Evolutionary conservation across 2,797 vertebrate species (phyloP).

Genomic region (Helarctos malayanus): DNA sequence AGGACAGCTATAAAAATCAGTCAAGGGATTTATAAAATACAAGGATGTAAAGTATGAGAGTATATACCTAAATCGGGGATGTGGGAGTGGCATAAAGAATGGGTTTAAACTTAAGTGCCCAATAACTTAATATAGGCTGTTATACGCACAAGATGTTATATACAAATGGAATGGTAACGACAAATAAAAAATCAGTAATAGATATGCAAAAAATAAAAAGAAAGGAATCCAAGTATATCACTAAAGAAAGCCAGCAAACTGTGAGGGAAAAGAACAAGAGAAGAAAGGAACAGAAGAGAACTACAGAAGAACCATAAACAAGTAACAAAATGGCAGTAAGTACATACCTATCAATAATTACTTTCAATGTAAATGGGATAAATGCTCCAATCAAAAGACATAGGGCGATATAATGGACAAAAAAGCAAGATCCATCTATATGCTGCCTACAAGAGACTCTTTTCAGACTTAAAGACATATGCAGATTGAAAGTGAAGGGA

Average conservation of each 20-base stretch:
- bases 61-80: not conserved
- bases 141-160: not conserved
- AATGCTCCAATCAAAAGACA: not conserved
- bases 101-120: not conserved
- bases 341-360: not conserved
- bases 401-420: not conserved
- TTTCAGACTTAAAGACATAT: not conserved
- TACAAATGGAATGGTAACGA: not conserved
- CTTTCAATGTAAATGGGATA: not conserved
- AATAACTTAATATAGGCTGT: not conserved
- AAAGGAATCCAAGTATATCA: not conserved
- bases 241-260: not conserved
- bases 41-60: not conserved
- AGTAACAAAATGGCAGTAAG: not conserved
- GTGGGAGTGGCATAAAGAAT: not conserved
- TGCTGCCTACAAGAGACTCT: not conserved
- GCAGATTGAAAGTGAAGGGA: not conserved
- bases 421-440: not conserved
- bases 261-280: not conserved
- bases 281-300: not conserved
- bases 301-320: not conserved
- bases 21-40: not conserved
- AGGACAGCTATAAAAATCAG: not conserved
- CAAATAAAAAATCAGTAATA: not conserved
- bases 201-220: not conserved